phyloP scores from a whole-genome alignment of 2,888 invertebrate genomes.

The Ditylenchus weischeri region DNA sequence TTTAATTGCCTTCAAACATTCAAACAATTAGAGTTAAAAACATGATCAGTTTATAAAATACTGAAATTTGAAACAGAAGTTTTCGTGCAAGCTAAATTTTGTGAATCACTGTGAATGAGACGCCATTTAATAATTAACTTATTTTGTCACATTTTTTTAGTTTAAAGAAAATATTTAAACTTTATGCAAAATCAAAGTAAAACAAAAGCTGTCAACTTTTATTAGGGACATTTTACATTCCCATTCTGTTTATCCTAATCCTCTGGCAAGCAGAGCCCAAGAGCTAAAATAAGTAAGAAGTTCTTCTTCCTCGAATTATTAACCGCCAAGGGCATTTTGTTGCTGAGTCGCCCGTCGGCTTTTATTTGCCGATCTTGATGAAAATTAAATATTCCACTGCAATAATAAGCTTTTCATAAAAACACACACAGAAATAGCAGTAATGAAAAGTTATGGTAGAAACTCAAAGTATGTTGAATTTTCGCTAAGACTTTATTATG shows the following conservation, averaged over 20 bases:
- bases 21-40: too few relatives aligned
- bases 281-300: background rate
- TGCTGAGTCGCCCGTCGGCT: slow-evolving; percentile 3
- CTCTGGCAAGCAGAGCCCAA: background rate
- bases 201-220: background rate
- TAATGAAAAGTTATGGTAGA: too few relatives aligned
- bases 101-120: too few relatives aligned
- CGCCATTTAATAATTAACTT: too few relatives aligned
- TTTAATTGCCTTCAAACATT: too few relatives aligned
- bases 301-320: slow-evolving; percentile 2
- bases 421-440: background rate
- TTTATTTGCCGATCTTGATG: slow-evolving; percentile 9
- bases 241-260: background rate
- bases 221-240: background rate
- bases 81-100: too few relatives aligned
- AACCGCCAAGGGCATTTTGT: slow-evolving; percentile 8
- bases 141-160: slow-evolving; percentile 1
- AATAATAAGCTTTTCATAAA: too few relatives aligned
- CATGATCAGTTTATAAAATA: too few relatives aligned
- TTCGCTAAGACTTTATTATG: background rate
- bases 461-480: too few relatives aligned
- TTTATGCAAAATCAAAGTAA: background rate
- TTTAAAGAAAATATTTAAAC: background rate
- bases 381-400: slow-evolving; percentile 5
- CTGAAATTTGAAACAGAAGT: too few relatives aligned